A percentile compares a stretch with the other conserved stretches of the same genome.
Conservation (phyloP, 1,140 invertebrate species). For the Steinernema feltiae region DNA sequence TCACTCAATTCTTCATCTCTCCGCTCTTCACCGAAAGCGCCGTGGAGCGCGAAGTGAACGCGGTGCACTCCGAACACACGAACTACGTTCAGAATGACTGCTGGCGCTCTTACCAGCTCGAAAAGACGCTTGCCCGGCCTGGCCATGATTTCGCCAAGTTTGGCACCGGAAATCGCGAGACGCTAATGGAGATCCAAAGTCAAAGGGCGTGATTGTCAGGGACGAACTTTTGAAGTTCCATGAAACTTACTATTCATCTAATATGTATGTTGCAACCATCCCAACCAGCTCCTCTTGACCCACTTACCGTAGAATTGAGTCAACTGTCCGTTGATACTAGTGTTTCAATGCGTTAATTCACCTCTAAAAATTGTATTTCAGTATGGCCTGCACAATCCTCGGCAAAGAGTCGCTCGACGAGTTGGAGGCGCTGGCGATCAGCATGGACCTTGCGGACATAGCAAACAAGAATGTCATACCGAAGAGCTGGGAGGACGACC, state of each 20-base stretch:
- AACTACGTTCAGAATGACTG: constrained; percentile 81
- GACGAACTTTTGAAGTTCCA: constrained; percentile 84
- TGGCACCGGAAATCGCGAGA: constrained; percentile 69
- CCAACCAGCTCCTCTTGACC: background rate
- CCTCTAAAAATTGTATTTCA: too few relatives aligned
- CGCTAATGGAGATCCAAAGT: constrained; percentile 74
- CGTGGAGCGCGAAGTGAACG: constrained; percentile 85
- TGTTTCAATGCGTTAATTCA: too few relatives aligned
- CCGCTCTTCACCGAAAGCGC: constrained; percentile 83
- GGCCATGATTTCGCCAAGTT: constrained; percentile 37
- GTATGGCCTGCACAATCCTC: constrained; percentile 43
- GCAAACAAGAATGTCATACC: constrained; percentile 71
- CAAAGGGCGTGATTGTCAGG: constrained; percentile 72
- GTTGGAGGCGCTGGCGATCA: constrained; percentile 71
- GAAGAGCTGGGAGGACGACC: constrained; percentile 67
- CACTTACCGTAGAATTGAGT: too few relatives aligned
- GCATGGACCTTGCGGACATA: constrained; percentile 70
- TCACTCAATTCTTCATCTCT: constrained; percentile 86
- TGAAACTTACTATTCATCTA: constrained; percentile 80
- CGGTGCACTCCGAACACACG: constrained; percentile 88
- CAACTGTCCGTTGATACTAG: too few relatives aligned
- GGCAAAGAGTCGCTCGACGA: constrained; percentile 75
- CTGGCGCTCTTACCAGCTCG: constrained; percentile 80
- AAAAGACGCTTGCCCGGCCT: constrained; percentile 62
- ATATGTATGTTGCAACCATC: constrained; percentile 63